Evolutionary conservation across 2,113 vertebrate species (phyloP), one percentile per base, ranked within the genome.

Genomic region (Willisornis vidua): DNA sequence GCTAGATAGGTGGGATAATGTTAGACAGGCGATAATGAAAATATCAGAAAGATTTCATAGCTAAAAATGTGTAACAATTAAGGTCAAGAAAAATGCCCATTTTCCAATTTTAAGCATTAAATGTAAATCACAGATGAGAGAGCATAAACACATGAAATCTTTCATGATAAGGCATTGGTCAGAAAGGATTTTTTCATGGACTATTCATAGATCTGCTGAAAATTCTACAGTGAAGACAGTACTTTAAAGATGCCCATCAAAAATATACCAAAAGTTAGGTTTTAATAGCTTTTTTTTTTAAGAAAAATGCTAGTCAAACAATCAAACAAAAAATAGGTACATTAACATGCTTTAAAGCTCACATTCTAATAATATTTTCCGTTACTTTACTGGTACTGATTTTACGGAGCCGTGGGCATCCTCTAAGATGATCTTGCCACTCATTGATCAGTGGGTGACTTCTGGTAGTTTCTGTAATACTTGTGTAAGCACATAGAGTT

Each of bases 61-160:
- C 52, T 90, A 80, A 86, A 91, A 90, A 81, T 46, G 25, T 85
- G 19, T 52, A 93, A 92, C 66, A 93, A 66, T 89, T 94, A 89
- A 41, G 70, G 87, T 62, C 77, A 91, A 78, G 65, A 25, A 91
- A 92, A 19, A 2, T 2, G 18, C 39, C 46, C 1, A 0, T 62
- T 85, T 88, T 71, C 24, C 59, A 52, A 61, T 57, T 90, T 81
- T 55, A 39, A 62, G 73, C 24, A 5, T 58, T 48, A 55, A 62
- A 39, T 76, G 3, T 58, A 54, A 82, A 68, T 91, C 41, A 70
- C 15, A 70, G 37, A n/a, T 79, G 31, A 87, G 59, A 58, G 46
- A 70, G 33, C 14, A 61, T 46, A 73, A 65, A 46, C 7, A 35
- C 5, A 23, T 9, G 54, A 48, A 74, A 31, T 72, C 39, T 90